Conservation (phyloP, 2,888 invertebrate species). For the Pyrochroa serraticornis region DNA sequence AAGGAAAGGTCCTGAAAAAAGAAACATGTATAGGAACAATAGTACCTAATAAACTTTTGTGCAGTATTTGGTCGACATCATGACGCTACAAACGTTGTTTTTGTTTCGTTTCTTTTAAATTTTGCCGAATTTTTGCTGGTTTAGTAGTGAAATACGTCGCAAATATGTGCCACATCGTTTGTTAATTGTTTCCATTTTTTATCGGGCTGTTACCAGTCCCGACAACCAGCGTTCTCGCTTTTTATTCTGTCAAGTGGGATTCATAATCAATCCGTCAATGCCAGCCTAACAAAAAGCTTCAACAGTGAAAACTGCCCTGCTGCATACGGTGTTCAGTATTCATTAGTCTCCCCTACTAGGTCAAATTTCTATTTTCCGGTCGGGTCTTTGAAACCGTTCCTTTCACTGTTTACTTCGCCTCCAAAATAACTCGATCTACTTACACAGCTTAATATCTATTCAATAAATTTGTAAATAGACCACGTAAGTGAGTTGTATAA, state of each 20-base stretch:
- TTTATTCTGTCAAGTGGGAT: constrained; percentile 5
- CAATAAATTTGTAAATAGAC: no score
- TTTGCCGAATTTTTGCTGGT: not conserved
- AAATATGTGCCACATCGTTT: not conserved
- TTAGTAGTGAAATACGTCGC: not conserved
- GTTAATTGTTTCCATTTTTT: not conserved
- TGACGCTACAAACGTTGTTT: no score
- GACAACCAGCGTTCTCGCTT: not conserved
- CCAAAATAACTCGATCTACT: no score
- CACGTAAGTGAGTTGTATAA: no score
- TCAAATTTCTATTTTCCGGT: constrained; percentile 2
- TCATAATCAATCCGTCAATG: constrained; percentile 24
- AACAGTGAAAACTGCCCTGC: constrained; percentile 1
- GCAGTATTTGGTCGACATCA: no score
- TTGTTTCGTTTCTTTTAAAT: not conserved
- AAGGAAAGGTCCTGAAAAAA: no score
- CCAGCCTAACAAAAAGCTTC: constrained; percentile 18
- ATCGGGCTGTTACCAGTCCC: no score
- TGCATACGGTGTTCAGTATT: constrained; percentile 9
- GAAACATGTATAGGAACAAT: no score
- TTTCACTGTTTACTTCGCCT: constrained; percentile 5
- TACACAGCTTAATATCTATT: no score
- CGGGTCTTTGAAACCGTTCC: not conserved
- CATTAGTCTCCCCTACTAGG: constrained; percentile 8
- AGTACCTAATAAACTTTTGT: no score